Conservation (phyloP, 2,888 invertebrate species). For the Carpatolechia fugitivella region DNA sequence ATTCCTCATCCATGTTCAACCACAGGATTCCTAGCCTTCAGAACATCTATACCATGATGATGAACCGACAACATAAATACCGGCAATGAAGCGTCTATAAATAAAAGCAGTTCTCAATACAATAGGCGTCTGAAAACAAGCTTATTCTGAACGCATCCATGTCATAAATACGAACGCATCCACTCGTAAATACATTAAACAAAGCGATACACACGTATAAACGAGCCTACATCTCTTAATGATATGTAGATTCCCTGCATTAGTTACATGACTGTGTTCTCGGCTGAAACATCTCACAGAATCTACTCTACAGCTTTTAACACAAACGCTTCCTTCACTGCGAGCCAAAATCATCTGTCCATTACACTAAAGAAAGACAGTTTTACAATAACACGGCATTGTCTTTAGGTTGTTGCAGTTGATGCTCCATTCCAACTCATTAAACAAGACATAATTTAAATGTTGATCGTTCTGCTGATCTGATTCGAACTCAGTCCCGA, state of each 20-base stretch:
- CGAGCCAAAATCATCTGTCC: constrained; percentile 35
- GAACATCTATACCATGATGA: constrained; percentile 7
- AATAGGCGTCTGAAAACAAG: constrained; percentile 67
- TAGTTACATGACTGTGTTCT: constrained; percentile 78
- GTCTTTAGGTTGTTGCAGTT: constrained; percentile 32
- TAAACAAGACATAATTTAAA: constrained; percentile 79
- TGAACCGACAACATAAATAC: constrained; percentile 25
- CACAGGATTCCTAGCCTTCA: neutral
- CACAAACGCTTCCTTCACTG: constrained; percentile 24
- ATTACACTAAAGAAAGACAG: neutral
- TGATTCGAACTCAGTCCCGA: constrained; percentile 41
- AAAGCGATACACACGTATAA: constrained; percentile 77
- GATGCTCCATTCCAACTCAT: constrained; percentile 60
- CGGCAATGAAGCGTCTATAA: constrained; percentile 23
- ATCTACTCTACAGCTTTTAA: constrained; percentile 22
- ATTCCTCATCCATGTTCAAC: constrained; percentile 2
- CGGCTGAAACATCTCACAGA: constrained; percentile 75
- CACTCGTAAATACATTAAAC: constrained; percentile 72
- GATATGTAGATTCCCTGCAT: constrained; percentile 78
- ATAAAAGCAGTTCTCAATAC: constrained; percentile 41
- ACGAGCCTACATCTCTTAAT: constrained; percentile 76
- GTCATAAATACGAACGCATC: constrained; percentile 71
- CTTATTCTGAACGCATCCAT: constrained; percentile 49
- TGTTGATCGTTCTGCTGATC: constrained; percentile 35
- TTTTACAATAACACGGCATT: constrained; percentile 16